These are phyloP conservation scores for Clivina fossor DNA, from an alignment of 2,888 invertebrate species.

Conservation along the genomic window DNA sequence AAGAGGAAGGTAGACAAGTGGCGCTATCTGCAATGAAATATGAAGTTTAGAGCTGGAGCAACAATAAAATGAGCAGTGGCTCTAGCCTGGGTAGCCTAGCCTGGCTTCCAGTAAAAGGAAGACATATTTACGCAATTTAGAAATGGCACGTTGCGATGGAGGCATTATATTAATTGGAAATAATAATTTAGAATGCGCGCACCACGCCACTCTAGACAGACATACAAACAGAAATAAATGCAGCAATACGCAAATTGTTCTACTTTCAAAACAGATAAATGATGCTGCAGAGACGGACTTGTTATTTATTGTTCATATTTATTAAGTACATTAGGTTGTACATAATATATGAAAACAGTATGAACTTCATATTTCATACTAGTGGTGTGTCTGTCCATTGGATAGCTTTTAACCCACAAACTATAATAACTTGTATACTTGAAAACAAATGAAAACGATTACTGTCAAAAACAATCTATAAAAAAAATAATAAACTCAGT, in stretches of 20 bases:
- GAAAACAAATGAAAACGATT: too few relatives aligned
- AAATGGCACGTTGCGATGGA: slow-evolving; percentile 27
- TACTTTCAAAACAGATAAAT: slow-evolving; percentile 14
- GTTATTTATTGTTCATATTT: too few relatives aligned
- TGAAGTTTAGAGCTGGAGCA: slow-evolving; percentile 16
- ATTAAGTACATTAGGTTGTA: too few relatives aligned
- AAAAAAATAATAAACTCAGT: too few relatives aligned
- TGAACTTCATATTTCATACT: too few relatives aligned
- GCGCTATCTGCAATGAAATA: slow-evolving; percentile 18
- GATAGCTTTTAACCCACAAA: too few relatives aligned
- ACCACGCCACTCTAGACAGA: too few relatives aligned
- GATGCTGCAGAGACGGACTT: too few relatives aligned
- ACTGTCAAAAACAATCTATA: too few relatives aligned
- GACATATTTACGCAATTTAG: slow-evolving; percentile 33
- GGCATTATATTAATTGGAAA: slow-evolving; percentile 33
- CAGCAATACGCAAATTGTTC: slow-evolving; percentile 18
- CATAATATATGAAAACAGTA: too few relatives aligned
- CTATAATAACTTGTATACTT: too few relatives aligned
- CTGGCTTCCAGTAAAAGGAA: slow-evolving; percentile 30
- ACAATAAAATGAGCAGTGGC: slow-evolving; percentile 13
- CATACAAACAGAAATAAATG: neutral
- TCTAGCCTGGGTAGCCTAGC: slow-evolving; percentile 22
- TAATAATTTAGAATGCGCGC: slow-evolving; percentile 22
- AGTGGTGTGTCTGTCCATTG: too few relatives aligned
- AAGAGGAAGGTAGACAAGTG: neutral